Evolutionary conservation across 2,797 vertebrate genomes (phyloP), one percentile per base, ranked within the genome.

Genomic region (Acipenser transmontanus): DNA sequence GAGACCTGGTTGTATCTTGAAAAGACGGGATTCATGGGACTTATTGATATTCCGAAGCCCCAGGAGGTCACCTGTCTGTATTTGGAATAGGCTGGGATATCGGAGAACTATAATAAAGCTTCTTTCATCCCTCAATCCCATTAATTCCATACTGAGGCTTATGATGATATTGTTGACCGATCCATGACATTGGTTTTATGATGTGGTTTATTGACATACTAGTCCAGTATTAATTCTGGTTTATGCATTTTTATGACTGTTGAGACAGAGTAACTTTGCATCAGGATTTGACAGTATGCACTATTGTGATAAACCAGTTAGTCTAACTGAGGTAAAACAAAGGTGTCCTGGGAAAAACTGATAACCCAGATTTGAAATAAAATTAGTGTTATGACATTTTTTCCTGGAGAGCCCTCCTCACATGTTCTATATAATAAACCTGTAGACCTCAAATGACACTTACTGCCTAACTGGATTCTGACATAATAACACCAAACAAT

Each of bases 11-110:
- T 54, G 0, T 54, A 54, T 54, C 52, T 54, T 54, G 8, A 54
- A 54, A 9, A 54, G 52, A 54, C 8, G 1, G 8, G 52, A 54
- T 54, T 54, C n/a, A n/a, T 54, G 52, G 7, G 52, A 54, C 52
- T 54, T 54, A 54, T 54, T 54, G 52, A 54, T 54, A 54, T 54
- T 54, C 9, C 52, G 3, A n/a, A 54, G 52, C 52, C 52, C 52
- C 52, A 54, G 52, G 52, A 54, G 52, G n/a, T 54, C n/a, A 54
- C 52, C 52, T 54, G 52, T 54, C 52, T 54, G n/a, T n/a, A n/a
- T n/a, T n/a, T n/a, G 5, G 8, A n/a, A 9, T 54, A 9, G 1
- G n/a, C 8, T 54, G 52, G 7, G 60, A 47, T 61, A 61, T 61
- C 60, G 2, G 34, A 0, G 7, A 13, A 61, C 6, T 11, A n/a